A percentile compares a stretch with the other conserved stretches of the same genome.
Evolutionary conservation across 2,797 vertebrate species (phyloP).

Genomic region (Spinibarbus caldwelli): DNA sequence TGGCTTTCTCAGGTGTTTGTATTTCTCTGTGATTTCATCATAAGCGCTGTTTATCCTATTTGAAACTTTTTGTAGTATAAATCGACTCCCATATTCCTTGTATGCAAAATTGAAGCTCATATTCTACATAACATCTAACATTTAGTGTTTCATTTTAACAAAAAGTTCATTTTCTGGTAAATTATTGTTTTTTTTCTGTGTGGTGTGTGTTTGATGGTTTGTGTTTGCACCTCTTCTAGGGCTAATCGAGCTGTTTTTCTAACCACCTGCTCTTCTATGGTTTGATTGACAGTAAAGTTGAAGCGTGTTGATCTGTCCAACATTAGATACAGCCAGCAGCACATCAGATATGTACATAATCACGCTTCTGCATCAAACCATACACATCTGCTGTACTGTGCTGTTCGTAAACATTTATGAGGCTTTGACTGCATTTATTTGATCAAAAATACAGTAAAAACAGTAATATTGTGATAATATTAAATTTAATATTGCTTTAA

Average conservation of each 20-base stretch:
- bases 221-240: conserved; percentile 6
- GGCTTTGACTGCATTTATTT: not conserved
- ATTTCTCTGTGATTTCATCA: conserved; percentile 52
- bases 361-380: not conserved
- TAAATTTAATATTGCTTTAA: too few relatives aligned
- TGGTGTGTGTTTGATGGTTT: not conserved
- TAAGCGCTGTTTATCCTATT: conserved; percentile 20
- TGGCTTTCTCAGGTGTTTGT: conserved; percentile 10
- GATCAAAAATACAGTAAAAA: not conserved
- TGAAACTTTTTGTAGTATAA: not conserved
- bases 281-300: conserved; percentile 45
- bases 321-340: conserved; percentile 20
- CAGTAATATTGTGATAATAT: not conserved
- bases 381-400: not conserved
- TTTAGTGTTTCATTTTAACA: not conserved
- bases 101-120: not conserved
- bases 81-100: not conserved
- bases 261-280: conserved; percentile 1
- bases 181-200: not conserved
- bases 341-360: conserved; percentile 6
- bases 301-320: conserved; percentile 28
- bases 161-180: not conserved
- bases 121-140: not conserved
- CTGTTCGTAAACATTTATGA: not conserved
- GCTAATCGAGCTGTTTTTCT: not conserved